Evolutionary conservation across 2,888 invertebrate species (phyloP), one percentile per base, ranked within the genome.

Genomic region (Euspilapteryx auroguttella): DNA sequence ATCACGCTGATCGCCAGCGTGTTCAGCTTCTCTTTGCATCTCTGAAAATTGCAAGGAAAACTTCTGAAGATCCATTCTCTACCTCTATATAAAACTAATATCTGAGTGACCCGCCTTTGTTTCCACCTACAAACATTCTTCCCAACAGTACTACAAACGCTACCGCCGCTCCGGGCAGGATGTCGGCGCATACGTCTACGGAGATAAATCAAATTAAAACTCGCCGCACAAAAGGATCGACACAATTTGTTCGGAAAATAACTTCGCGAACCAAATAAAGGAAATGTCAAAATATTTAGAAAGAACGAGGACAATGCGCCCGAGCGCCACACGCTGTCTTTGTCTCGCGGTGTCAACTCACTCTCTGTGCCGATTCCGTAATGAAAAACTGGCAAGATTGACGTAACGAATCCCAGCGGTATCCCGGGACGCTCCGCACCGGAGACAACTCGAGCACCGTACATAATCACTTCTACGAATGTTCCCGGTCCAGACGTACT

Each of bases 11-110:
- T 91, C 31, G 96, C 94, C 52, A 97, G 75, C 32, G 91, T 91
- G 73, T 95, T 93, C 47, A 97, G 76, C 65, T 92, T 94, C 73
- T 96, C 96, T 64, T 92, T 94, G 75, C 95, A 94, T 58, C 95
- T 83, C 97, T 96, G 85, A 28, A 86, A 87, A 45, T 42, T 47
- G 34, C 11, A 15, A 25, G 14, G 11, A 26, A 3, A 17, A 11
- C n/a, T 3, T n/a, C n/a, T n/a, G n/a, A n/a, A n/a, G n/a, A n/a
- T n/a, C n/a, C n/a, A n/a, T n/a, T n/a, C n/a, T n/a, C n/a, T n/a
- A n/a, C n/a, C n/a, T n/a, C n/a, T n/a, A n/a, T n/a, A n/a, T n/a
- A n/a, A n/a, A n/a, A n/a, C n/a, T n/a, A n/a, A n/a, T n/a, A n/a
- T n/a, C n/a, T n/a, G n/a, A n/a, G n/a, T n/a, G n/a, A n/a, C n/a